Conservation (phyloP, 2,113 vertebrate species). For the Oryzias woworae region DNA sequence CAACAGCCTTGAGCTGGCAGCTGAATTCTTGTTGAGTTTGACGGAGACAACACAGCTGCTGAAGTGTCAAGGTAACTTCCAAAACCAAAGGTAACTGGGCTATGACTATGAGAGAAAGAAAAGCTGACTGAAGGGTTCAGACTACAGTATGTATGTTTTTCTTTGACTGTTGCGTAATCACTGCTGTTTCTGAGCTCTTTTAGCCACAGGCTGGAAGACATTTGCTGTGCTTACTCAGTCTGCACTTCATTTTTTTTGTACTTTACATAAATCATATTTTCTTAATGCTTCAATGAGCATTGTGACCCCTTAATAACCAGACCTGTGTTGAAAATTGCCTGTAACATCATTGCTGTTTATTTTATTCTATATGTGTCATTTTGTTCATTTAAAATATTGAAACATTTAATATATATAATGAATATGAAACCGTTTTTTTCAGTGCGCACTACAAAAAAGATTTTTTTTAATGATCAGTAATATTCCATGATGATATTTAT, state of each 20-base stretch:
- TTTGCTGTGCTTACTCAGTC: conserved; percentile 54
- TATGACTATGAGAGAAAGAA: background rate
- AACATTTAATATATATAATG: background rate
- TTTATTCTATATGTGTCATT: conserved; percentile 1
- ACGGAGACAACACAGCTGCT: conserved; percentile 22
- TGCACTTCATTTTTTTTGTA: conserved; percentile 41
- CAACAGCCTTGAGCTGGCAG: conserved; percentile 13
- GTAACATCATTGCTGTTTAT: background rate
- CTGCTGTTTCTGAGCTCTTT: conserved; percentile 16
- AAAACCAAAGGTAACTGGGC: background rate
- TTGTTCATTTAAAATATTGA: conserved; percentile 1
- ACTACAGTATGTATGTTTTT: background rate
- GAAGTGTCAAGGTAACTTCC: conserved; percentile 56
- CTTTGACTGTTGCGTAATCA: background rate
- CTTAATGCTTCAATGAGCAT: background rate
- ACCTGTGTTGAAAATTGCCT: conserved; percentile 9
- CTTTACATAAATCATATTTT: conserved; percentile 42
- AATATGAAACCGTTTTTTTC: too few relatives aligned
- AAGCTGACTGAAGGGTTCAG: background rate
- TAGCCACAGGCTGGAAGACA: conserved; percentile 32
- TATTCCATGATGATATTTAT: background rate
- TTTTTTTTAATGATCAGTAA: background rate
- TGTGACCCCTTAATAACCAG: conserved; percentile 12
- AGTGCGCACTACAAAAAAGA: background rate
- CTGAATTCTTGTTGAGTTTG: conserved; percentile 28